Conservation (phyloP, 2,113 vertebrate genomes). For the Oryzias javanicus region DNA sequence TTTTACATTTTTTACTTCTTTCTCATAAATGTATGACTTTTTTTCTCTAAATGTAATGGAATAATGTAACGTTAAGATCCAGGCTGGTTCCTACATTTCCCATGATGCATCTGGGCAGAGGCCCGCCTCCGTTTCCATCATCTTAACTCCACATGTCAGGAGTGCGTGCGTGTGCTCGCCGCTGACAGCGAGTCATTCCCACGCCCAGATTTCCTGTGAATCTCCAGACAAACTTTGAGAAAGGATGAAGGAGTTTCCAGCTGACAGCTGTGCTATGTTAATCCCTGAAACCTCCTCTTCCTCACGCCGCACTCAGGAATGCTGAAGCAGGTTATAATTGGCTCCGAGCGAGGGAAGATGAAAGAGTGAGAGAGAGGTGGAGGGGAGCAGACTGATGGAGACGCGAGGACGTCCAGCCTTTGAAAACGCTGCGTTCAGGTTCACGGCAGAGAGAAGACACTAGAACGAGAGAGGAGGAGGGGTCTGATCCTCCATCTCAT, state of each 20-base stretch:
- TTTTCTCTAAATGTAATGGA: no score
- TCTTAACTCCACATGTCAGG: background rate
- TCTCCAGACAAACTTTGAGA: conserved; percentile 30
- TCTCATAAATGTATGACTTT: no score
- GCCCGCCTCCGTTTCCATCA: background rate
- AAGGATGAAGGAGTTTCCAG: conserved; percentile 44
- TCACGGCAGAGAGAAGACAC: no score
- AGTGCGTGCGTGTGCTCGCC: no score
- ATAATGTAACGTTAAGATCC: no score
- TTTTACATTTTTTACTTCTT: no score
- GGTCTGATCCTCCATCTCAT: no score
- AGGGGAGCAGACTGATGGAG: conserved; percentile 28
- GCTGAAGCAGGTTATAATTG: conserved; percentile 60
- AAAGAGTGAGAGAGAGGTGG: conserved; percentile 44
- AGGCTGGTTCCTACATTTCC: no score
- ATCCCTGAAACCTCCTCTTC: conserved; percentile 41
- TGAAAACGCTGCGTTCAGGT: background rate
- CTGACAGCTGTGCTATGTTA: conserved; percentile 65
- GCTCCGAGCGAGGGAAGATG: conserved; percentile 56
- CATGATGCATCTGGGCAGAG: no score
- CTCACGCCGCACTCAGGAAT: conserved; percentile 38
- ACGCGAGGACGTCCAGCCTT: conserved; percentile 30
- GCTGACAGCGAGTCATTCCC: no score
- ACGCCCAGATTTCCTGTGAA: background rate
- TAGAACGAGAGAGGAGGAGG: no score